phyloP scores from a whole-genome alignment of 2,797 vertebrate genomes.

The Margarornis squamiger region DNA sequence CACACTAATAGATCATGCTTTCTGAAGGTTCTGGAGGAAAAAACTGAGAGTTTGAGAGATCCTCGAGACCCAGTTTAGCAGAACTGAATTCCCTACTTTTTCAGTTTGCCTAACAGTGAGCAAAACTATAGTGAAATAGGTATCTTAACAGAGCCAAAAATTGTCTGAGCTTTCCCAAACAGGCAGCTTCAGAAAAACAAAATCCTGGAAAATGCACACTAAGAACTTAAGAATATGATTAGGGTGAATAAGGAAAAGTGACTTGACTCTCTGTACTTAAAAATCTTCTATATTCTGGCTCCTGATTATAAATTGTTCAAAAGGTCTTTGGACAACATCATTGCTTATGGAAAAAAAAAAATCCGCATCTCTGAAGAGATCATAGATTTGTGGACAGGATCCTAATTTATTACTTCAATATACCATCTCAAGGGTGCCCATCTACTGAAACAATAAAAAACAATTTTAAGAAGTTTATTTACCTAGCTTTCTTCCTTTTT shows the following conservation, averaged over 20 bases:
- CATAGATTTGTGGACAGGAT: neutral
- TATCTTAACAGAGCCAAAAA: neutral
- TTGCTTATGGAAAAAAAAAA: neutral
- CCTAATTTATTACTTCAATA: neutral
- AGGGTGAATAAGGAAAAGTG: neutral
- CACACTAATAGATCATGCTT: neutral
- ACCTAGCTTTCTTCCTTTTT: neutral
- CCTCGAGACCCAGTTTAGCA: neutral
- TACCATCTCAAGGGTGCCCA: neutral
- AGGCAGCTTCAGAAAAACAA: neutral
- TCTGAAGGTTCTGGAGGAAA: neutral
- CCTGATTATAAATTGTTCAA: slow-evolving; percentile 14
- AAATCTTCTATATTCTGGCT: neutral
- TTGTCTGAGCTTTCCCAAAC: neutral
- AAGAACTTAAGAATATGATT: neutral
- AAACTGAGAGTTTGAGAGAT: neutral
- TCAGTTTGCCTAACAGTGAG: neutral
- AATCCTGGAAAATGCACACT: neutral
- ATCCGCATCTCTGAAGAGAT: neutral
- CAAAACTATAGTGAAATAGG: neutral
- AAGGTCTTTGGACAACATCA: neutral
- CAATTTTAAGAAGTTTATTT: neutral
- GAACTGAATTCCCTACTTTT: neutral
- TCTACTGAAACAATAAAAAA: neutral
- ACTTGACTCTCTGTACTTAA: neutral